Evolutionary conservation across 2,797 vertebrate genomes (phyloP).

Genomic region (Cirrhinus molitorella): DNA sequence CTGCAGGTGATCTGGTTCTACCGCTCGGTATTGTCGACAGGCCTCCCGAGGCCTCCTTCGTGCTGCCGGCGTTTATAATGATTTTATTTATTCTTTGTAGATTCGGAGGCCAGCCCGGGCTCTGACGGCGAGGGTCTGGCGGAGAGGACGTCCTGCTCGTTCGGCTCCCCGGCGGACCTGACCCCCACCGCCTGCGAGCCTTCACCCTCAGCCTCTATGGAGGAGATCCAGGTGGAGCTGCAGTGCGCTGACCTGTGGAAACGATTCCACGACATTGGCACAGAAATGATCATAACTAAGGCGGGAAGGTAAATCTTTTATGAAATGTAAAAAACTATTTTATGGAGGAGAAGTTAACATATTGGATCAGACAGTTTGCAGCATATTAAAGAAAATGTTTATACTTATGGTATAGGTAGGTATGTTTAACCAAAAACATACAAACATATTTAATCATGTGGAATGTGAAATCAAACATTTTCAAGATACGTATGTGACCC

Average conservation of each 20-base stretch:
- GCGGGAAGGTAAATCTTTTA: slow-evolving; percentile 88
- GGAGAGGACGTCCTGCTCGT: slow-evolving; percentile 94
- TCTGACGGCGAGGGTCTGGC: slow-evolving; percentile 92
- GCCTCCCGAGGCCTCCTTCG: slow-evolving; percentile 65
- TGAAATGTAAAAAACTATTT: neutral
- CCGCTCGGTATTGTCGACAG: slow-evolving; percentile 55
- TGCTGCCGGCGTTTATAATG: slow-evolving; percentile 59
- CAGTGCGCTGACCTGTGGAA: slow-evolving; percentile 99
- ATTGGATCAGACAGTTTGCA: neutral
- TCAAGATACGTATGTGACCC: neutral
- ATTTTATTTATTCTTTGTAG: slow-evolving; percentile 70
- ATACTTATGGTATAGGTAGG: neutral
- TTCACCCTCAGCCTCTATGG: slow-evolving; percentile 90
- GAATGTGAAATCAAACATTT: neutral
- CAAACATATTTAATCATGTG: neutral
- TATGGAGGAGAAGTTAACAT: neutral
- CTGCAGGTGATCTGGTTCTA: slow-evolving; percentile 70
- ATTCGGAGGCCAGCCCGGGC: slow-evolving; percentile 95
- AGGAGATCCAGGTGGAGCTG: slow-evolving; percentile 97
- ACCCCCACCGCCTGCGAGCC: slow-evolving; percentile 80
- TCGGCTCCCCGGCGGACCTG: slow-evolving; percentile 87
- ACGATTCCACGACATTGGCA: slow-evolving; percentile 98
- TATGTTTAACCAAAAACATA: neutral
- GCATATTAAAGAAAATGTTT: neutral
- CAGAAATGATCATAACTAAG: slow-evolving; percentile 99